Conservation (phyloP, 2,888 invertebrate genomes). For the Dusona sp. region DNA sequence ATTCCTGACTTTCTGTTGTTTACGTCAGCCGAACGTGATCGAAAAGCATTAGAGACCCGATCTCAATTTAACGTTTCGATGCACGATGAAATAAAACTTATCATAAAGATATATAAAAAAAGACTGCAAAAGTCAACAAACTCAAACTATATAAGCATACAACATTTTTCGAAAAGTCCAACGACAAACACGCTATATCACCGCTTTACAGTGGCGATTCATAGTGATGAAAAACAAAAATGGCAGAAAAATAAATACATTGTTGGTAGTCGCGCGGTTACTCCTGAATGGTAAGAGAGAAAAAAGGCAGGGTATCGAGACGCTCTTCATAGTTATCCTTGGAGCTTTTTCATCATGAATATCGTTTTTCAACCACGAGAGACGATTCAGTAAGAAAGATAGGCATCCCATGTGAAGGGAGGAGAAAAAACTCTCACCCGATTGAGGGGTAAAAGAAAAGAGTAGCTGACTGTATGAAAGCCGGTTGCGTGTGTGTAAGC, state of each 20-base stretch:
- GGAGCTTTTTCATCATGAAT: conserved; percentile 21
- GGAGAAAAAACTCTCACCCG: not conserved
- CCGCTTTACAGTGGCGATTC: not conserved
- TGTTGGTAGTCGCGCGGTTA: conserved; percentile 20
- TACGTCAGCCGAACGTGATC: conserved; percentile 56
- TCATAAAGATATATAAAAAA: conserved; percentile 11
- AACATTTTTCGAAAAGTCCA: not conserved
- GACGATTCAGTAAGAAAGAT: conserved; percentile 25
- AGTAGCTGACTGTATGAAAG: conserved; percentile 44
- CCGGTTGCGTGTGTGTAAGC: conserved; percentile 20
- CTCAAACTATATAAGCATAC: not conserved
- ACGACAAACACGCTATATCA: not conserved
- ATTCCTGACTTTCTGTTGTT: conserved; percentile 32
- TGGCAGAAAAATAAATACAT: conserved; percentile 2
- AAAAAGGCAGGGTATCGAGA: conserved; percentile 15
- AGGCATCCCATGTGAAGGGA: conserved; percentile 13
- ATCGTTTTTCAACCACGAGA: conserved; percentile 24
- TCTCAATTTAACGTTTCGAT: conserved; percentile 18
- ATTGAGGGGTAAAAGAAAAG: conserved; percentile 48
- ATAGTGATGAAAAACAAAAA: conserved; percentile 1
- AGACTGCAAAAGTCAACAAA: not conserved
- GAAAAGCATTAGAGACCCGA: conserved; percentile 43
- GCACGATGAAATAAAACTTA: conserved; percentile 16
- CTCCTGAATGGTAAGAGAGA: not conserved
- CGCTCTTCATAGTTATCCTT: not conserved